Evolutionary conservation across 2,113 vertebrate genomes (phyloP), one percentile per base, ranked within the genome.

Genomic region (Macquaria ambigua): DNA sequence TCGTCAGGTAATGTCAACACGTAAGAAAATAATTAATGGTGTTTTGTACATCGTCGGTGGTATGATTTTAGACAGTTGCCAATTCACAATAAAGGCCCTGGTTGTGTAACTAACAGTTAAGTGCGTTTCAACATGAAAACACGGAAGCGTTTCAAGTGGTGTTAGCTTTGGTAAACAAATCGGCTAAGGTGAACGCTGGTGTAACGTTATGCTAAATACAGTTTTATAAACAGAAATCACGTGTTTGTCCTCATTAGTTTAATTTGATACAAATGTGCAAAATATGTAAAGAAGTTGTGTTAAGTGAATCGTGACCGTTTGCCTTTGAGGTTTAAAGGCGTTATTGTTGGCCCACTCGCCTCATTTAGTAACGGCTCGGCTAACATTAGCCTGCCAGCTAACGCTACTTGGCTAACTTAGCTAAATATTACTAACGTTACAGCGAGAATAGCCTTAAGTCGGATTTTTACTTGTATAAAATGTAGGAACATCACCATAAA

Each of bases 1-100:
- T 89, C 95, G 15, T 79, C 96, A 76, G 96, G 95, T 96, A 96
- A 93, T 3, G 20, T 21, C 31, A 5, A 16, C 31, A 14, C 7
- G 0, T 15, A 10, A 0, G 4, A 2, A 8, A 21, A 18, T 4
- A 8, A 11, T 1, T 0, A 11, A 1, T 8, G 4, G 0, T 70
- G 67, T 53, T 63, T 79, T 12, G 10, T n/a, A 0, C 0, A 1
- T 3, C 7, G 4, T 48, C 15, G 0, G 7, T 5, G 20, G 8
- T 31, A 7, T 0, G 8, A 11, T 11, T 11, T 23, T 1, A 14
- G 64, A 16, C 46, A 1, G 31, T 1, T 28, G 18, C 81, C 14
- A 2, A 0, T 1, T 20, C 1, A 25, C 21, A 3, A 2, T 3
- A 16, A 4, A 12, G 6, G 2, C 6, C 6, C 1, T 34, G 20